Conservation (phyloP, 1,140 invertebrate species). For the Pogonognathellus flavescens region DNA sequence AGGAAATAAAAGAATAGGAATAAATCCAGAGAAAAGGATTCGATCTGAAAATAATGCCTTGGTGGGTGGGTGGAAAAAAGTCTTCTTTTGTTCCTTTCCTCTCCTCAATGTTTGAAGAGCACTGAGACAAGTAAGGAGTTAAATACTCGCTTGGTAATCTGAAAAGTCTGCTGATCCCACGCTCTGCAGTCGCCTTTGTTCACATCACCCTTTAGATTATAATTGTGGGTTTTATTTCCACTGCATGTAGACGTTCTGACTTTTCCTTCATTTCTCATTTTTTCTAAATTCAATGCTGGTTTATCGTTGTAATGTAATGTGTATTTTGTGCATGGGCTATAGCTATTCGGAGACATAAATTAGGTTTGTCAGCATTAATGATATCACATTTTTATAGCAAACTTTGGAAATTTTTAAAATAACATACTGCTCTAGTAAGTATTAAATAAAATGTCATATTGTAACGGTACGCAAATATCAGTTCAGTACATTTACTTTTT, state of each 20-base stretch:
- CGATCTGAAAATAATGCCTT: conserved; percentile 23
- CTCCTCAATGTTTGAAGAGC: neutral
- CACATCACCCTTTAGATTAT: neutral
- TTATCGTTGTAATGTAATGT: neutral
- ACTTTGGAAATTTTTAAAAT: too few relatives aligned
- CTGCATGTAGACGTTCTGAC: neutral
- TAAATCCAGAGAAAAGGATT: conserved; percentile 41
- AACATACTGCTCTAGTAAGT: too few relatives aligned
- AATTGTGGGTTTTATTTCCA: neutral
- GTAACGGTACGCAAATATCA: too few relatives aligned
- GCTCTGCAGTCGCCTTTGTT: neutral
- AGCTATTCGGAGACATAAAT: too few relatives aligned
- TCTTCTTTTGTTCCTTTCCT: conserved; percentile 24
- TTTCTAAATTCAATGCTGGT: neutral
- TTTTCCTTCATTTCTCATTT: neutral
- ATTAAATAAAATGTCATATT: too few relatives aligned
- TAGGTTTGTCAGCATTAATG: too few relatives aligned
- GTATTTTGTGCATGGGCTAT: too few relatives aligned
- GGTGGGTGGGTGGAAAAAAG: conserved; percentile 6
- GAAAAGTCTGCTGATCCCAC: conserved; percentile 13
- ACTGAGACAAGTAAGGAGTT: neutral
- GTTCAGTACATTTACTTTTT: too few relatives aligned
- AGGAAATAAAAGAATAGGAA: conserved; percentile 20
- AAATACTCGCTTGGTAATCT: neutral
- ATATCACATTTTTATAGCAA: too few relatives aligned